Base-by-base conservation (phyloP, 1,140 invertebrate species). In the Pseudomyrmex sp. region DNA sequence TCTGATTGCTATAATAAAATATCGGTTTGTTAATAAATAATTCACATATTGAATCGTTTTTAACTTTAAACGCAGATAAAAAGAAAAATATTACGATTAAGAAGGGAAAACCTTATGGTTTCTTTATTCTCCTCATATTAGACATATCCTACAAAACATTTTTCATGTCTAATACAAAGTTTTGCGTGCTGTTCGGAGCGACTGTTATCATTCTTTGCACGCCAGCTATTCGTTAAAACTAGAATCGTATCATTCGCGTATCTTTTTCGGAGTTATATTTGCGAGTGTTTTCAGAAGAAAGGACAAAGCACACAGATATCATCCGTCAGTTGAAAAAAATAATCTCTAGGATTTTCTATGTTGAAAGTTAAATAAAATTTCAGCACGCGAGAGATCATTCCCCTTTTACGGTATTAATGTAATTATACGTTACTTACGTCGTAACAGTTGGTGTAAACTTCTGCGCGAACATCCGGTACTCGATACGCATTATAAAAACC, bases 351-450 rank as follows among this genome's bases (percentile, higher is more conserved):
- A 50, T 72, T 59, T 20, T 10, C 15, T 46, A 13, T 12, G 26
- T 48, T 15, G 10, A 18, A 18, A n/a, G 4, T 61, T 20, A 54
- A 61, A 35, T 61, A 61, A 79, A 35, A 18, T 46, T 35, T 2
- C 15, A 23, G 3, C 76, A 79, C 66, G 68, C 23, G 54, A 80
- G 23, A 35, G 23, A 12, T 18, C 0, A 35, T 50, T 65, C 12
- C 1, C 48, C 15, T 70, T 44, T 72, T 26, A 20, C 20, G 44
- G 59, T 44, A 26, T 48, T 62, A 35, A 9, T n/a, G 3, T 68
- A 80, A 80, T 80, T 80, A 70, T 80, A 72, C n/a, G 62, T 77
- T 68, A 80, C 44, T 59, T 72, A 70, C 66, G 54, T 35, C 35
- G 35, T 35, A 35, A 35, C 35, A 23, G 15, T 54, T 46, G 44